A percentile compares a stretch with the other conserved stretches of the same genome.
Evolutionary conservation across 2,113 vertebrate species (phyloP).

Genomic region (Cololabis saira): DNA sequence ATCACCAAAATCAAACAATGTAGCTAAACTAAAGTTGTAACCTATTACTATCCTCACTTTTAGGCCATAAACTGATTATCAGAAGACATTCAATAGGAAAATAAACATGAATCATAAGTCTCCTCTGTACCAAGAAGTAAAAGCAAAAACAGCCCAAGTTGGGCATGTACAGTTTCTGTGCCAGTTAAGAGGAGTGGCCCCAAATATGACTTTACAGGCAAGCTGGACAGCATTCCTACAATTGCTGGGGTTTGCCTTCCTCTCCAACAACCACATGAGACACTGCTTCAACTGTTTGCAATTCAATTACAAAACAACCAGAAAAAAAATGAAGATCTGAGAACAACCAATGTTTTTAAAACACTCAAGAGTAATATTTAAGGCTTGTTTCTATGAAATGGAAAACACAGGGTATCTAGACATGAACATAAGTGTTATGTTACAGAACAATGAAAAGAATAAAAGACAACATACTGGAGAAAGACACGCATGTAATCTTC

Average conservation of each 20-base stretch:
- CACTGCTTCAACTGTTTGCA: conserved; percentile 35
- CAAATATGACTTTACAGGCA: conserved; percentile 55
- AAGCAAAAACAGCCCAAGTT: not conserved
- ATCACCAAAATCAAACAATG: conserved; percentile 3
- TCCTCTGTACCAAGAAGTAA: not conserved
- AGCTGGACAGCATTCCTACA: conserved; percentile 67
- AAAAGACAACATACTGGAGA: not conserved
- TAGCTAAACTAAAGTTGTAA: conserved; percentile 1
- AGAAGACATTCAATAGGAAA: no score
- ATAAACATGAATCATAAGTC: conserved; percentile 26
- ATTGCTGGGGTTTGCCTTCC: conserved; percentile 40
- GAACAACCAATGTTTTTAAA: not conserved
- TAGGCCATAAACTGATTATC: no score
- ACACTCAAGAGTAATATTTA: not conserved
- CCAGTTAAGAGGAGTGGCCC: conserved; percentile 57
- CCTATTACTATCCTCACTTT: no score
- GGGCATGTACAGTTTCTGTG: conserved; percentile 30
- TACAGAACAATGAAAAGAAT: conserved; percentile 5
- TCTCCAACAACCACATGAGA: conserved; percentile 30
- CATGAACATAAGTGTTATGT: not conserved
- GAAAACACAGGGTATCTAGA: not conserved
- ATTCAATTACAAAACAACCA: conserved; percentile 11
- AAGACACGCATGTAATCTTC: not conserved
- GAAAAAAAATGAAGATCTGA: not conserved
- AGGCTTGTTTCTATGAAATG: no score